A percentile compares a stretch with the other conserved stretches of the same genome.
phyloP scores from a whole-genome alignment of 1,140 invertebrate species.

The Littorina saxatilis region DNA sequence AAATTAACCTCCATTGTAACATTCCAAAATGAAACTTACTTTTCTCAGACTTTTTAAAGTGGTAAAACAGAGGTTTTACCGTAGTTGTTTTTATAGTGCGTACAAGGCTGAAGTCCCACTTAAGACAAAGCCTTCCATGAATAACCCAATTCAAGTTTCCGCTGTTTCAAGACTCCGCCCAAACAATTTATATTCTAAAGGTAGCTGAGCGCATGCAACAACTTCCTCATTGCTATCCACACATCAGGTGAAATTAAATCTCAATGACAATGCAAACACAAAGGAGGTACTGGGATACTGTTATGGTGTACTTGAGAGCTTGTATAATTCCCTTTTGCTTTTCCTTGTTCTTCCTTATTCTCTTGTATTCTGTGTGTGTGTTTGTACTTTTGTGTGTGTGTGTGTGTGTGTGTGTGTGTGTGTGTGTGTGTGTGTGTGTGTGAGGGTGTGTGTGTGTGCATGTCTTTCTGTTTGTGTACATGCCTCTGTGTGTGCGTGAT shows the following conservation, averaged over 20 bases:
- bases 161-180: background rate
- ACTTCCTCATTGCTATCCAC: too few relatives aligned
- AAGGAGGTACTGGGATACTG: background rate
- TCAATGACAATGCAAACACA: background rate
- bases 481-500: too few relatives aligned
- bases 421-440: too few relatives aligned
- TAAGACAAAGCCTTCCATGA: background rate
- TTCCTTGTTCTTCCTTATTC: background rate
- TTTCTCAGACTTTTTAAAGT: background rate
- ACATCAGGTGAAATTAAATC: too few relatives aligned
- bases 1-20: too few relatives aligned
- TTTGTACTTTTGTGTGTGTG: conserved; percentile 7
- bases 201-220: too few relatives aligned
- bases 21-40: background rate
- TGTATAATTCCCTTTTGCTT: background rate
- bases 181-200: too few relatives aligned
- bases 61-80: background rate
- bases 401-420: conserved; percentile 10
- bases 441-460: too few relatives aligned
- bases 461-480: too few relatives aligned
- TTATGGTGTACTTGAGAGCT: too few relatives aligned
- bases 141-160: background rate
- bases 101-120: background rate
- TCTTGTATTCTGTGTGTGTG: background rate
- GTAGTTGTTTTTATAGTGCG: background rate